Conservation (phyloP, 1,140 invertebrate genomes). For the Kradibia gibbosae region DNA sequence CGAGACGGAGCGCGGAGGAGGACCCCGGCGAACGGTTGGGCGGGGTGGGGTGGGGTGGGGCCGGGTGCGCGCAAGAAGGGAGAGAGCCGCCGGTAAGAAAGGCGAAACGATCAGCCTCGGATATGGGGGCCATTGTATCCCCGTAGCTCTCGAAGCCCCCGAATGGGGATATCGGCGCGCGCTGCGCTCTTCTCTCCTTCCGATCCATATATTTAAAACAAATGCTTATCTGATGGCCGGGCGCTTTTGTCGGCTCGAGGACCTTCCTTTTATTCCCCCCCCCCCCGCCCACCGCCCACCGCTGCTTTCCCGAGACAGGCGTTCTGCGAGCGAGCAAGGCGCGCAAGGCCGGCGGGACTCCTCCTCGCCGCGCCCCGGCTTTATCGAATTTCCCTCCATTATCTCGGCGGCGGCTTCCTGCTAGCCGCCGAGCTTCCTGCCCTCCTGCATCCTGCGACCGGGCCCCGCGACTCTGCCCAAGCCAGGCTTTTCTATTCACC, state of each 20-base stretch:
- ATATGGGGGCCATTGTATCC: conserved; percentile 62
- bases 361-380: too few species aligned
- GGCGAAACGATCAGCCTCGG: conserved; percentile 50
- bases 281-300: too few species aligned
- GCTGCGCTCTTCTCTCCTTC: conserved; percentile 54
- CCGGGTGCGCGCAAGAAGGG: too few species aligned
- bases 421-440: background rate
- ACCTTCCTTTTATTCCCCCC: conserved; percentile 54
- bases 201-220: conserved; percentile 70
- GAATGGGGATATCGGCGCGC: conserved; percentile 50
- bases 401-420: too few species aligned
- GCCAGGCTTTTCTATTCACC: background rate
- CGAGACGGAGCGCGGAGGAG: too few species aligned
- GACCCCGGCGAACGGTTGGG: too few species aligned
- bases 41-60: too few species aligned
- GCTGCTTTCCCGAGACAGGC: too few species aligned
- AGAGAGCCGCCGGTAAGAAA: conserved; percentile 45
- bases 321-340: too few species aligned
- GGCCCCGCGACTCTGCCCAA: background rate
- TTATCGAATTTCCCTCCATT: conserved; percentile 16
- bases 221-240: conserved; percentile 69
- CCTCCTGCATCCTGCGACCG: too few species aligned
- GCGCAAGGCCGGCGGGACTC: too few species aligned
- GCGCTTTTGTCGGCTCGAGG: conserved; percentile 62
- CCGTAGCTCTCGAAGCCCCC: conserved; percentile 49